Percentiles rank a stretch among this genome's conserved stretches.
phyloP scores from a whole-genome alignment of 2,888 invertebrate species.

The Minunthozetes semirufus region DNA sequence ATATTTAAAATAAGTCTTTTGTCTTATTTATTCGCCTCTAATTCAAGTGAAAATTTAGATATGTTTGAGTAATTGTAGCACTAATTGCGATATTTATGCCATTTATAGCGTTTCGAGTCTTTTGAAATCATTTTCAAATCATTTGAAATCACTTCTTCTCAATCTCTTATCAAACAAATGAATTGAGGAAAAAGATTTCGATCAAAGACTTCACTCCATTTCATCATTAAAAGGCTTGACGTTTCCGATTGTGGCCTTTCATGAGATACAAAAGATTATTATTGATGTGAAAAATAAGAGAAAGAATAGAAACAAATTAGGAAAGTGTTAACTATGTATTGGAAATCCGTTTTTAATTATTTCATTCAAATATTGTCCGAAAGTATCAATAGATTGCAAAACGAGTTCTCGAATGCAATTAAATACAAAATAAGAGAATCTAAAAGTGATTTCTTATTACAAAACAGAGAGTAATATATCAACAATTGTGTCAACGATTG shows the following conservation, averaged over 20 bases:
- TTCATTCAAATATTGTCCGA: background rate
- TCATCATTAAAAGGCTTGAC: background rate
- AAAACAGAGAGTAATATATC: slow-evolving; percentile 8
- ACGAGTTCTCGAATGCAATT: background rate
- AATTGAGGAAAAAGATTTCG: too few species aligned
- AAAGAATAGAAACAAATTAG: slow-evolving; percentile 18
- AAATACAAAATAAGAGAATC: background rate
- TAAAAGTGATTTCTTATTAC: background rate
- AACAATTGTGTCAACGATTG: slow-evolving; percentile 26
- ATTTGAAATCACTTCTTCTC: too few species aligned
- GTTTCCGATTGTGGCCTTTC: slow-evolving; percentile 17
- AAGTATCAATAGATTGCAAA: slow-evolving; percentile 1
- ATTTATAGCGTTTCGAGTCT: too few species aligned
- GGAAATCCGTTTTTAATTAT: slow-evolving; percentile 9
- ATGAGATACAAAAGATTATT: background rate
- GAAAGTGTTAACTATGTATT: slow-evolving; percentile 5
- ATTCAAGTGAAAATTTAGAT: too few species aligned
- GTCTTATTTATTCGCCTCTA: too few species aligned
- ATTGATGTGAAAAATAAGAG: slow-evolving; percentile 7
- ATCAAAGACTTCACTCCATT: background rate
- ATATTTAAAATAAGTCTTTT: too few species aligned
- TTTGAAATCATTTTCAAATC: too few species aligned
- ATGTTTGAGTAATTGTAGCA: too few species aligned
- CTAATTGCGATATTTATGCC: too few species aligned
- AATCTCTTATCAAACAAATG: too few species aligned